A percentile compares a stretch with the other conserved stretches of the same genome.
Evolutionary conservation across 2,113 vertebrate species (phyloP).

Genomic region (Leptocoma aspasia): DNA sequence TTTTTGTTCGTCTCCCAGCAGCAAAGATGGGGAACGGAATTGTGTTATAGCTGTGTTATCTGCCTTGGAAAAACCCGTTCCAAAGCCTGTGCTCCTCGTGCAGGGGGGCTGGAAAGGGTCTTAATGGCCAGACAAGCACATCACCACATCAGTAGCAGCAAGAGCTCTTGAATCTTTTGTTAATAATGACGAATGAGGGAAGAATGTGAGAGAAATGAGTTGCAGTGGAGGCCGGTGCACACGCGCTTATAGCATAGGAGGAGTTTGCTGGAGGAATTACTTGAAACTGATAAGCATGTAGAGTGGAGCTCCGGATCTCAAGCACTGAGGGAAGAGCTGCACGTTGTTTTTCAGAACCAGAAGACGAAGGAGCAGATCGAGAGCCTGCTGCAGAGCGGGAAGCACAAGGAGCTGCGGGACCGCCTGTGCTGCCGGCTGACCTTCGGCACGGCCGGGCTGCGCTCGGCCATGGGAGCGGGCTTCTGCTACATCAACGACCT

Average conservation of each 20-base stretch:
- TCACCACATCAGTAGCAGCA: accelerated
- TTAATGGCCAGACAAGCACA: too few relatives aligned
- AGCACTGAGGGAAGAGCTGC: background rate
- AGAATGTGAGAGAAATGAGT: background rate
- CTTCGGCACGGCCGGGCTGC: constrained; percentile 91
- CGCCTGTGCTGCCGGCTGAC: constrained; percentile 84
- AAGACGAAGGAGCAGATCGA: constrained; percentile 86
- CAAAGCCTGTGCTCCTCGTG: background rate
- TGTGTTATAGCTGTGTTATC: too few relatives aligned
- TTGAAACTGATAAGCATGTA: accelerated
- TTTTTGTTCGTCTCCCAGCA: background rate
- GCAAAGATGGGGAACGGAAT: accelerated
- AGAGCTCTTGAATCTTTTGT: background rate
- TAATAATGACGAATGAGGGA: background rate
- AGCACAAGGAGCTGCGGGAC: constrained; percentile 76
- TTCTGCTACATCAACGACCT: constrained; percentile 94
- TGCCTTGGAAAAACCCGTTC: background rate
- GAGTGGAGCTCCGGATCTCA: background rate
- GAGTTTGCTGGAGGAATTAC: accelerated
- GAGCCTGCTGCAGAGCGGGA: constrained; percentile 72
- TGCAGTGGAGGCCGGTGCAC: accelerated
- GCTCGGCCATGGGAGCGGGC: constrained; percentile 91
- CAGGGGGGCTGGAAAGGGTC: background rate
- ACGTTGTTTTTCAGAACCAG: constrained; percentile 74
- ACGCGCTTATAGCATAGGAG: accelerated